Evolutionary conservation across 2,113 vertebrate species (phyloP).

Genomic region (Garra rufa): DNA sequence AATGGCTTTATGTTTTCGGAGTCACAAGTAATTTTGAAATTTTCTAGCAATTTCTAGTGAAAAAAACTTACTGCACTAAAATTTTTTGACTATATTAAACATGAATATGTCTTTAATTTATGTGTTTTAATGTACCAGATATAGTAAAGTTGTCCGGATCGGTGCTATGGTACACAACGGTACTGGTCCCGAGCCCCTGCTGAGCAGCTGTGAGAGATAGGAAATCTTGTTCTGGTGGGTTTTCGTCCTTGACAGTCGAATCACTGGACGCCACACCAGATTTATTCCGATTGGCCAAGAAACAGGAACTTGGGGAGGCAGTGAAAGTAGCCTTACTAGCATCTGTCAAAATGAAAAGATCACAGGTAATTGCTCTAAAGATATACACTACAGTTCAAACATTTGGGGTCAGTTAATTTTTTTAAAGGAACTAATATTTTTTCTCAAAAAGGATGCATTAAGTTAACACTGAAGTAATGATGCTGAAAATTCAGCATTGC

Average conservation of each 20-base stretch:
- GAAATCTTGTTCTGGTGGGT: constrained; percentile 78
- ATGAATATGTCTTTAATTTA: background rate
- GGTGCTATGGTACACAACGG: constrained; percentile 75
- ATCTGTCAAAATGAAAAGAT: constrained; percentile 76
- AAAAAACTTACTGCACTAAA: background rate
- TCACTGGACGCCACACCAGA: constrained; percentile 70
- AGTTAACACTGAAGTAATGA: background rate
- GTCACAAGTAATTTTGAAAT: too few relatives aligned
- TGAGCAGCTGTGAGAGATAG: constrained; percentile 79
- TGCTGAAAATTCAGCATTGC: background rate
- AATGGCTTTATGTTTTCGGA: too few relatives aligned
- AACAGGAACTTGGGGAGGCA: constrained; percentile 96
- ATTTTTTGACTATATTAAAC: background rate
- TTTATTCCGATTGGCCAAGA: constrained; percentile 95
- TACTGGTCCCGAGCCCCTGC: constrained; percentile 69
- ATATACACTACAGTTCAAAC: background rate
- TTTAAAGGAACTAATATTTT: background rate
- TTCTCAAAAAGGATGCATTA: background rate
- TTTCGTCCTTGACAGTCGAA: constrained; percentile 89
- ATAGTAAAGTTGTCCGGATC: constrained; percentile 77
- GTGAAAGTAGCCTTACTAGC: constrained; percentile 95
- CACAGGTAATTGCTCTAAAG: background rate
- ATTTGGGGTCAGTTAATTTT: background rate
- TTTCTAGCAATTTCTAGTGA: too few relatives aligned
- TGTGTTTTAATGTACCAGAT: constrained; percentile 75